Percentiles rank a stretch among this genome's conserved stretches.
These are phyloP conservation scores for Diprion similis DNA, from an alignment of 1,140 invertebrate genomes.

Conservation along the genomic window DNA sequence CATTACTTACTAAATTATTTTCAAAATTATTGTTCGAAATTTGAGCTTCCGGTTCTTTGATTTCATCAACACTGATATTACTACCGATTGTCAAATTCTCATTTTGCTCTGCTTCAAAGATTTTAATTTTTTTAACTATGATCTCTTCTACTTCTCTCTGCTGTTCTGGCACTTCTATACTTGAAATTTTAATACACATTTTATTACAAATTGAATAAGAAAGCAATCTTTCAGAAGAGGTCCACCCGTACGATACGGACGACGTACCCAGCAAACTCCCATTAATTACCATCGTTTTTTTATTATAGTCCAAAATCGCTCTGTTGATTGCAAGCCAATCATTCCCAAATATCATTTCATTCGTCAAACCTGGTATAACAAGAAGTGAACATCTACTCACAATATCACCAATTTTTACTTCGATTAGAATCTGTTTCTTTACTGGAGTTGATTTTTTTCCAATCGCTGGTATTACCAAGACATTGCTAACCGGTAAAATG, in stretches of 20 bases:
- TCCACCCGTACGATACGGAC: not conserved
- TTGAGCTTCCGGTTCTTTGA: not conserved
- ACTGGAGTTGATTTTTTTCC: too few species aligned
- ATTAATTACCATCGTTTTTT: not conserved
- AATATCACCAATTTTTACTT: too few species aligned
- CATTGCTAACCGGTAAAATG: conserved; percentile 1
- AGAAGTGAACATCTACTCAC: not conserved
- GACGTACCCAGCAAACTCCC: not conserved
- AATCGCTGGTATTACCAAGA: not conserved
- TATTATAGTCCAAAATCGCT: not conserved
- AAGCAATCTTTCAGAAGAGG: conserved; percentile 3
- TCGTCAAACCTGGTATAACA: not conserved
- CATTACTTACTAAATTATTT: not conserved
- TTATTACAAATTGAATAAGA: not conserved
- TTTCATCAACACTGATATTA: not conserved
- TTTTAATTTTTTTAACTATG: not conserved
- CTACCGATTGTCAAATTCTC: not conserved
- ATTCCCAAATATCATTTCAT: not conserved
- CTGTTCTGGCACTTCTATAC: not conserved
- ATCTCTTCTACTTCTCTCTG: not conserved
- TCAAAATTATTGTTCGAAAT: not conserved
- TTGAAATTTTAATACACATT: not conserved
- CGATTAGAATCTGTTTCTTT: too few species aligned
- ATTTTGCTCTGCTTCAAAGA: not conserved
- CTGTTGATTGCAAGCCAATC: not conserved